Conservation (phyloP, 2,888 invertebrate genomes). For the Heliconius ismenius region DNA sequence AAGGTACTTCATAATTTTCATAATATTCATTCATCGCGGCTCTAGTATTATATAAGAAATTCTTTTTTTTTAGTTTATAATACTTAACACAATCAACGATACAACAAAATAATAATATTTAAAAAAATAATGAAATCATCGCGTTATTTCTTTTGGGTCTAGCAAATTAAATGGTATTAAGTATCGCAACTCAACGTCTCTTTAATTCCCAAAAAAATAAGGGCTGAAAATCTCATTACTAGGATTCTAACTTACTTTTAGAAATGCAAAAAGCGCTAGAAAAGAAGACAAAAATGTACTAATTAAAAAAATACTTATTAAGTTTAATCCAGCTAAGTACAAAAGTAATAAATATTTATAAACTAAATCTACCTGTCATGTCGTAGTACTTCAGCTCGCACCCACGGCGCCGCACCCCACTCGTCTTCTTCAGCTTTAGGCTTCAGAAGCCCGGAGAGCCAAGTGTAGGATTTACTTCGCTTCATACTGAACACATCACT, state of each 20-base stretch:
- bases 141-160: not conserved
- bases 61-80: too few relatives aligned
- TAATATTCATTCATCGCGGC: too few relatives aligned
- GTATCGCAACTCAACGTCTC: not conserved
- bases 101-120: too few relatives aligned
- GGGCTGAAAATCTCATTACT: not conserved
- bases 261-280: not conserved
- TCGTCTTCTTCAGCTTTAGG: constrained; percentile 60
- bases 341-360: not conserved
- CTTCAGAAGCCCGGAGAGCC: constrained; percentile 75
- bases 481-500: constrained; percentile 58
- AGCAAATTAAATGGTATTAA: not conserved
- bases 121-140: not conserved
- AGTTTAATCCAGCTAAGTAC: too few relatives aligned
- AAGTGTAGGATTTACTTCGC: constrained; percentile 77
- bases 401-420: constrained; percentile 74
- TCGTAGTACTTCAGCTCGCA: constrained; percentile 63
- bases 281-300: not conserved
- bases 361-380: constrained; percentile 67
- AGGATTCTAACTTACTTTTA: not conserved
- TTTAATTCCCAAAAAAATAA: not conserved
- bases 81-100: too few relatives aligned
- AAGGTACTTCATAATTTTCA: too few relatives aligned
- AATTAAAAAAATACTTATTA: not conserved
- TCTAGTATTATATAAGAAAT: too few relatives aligned